Evolutionary conservation across 1,140 invertebrate species (phyloP), one percentile per base, ranked within the genome.

Genomic region (Aleiodes sp.): DNA sequence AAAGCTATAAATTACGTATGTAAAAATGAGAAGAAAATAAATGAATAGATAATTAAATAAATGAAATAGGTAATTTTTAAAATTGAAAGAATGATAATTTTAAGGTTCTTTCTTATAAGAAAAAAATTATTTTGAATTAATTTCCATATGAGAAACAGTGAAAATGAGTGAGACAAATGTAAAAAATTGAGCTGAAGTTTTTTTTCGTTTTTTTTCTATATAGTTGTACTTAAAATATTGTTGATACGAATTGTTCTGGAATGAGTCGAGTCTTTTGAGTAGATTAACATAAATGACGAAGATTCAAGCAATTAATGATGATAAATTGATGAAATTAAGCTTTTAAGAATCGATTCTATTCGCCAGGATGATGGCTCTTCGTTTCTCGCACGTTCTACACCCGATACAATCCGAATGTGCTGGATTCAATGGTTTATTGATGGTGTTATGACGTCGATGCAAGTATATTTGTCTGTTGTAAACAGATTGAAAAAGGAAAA

Each of bases 211-310:
- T n/a, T n/a, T n/a, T n/a, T n/a, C n/a, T n/a, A n/a, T n/a, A n/a
- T 52, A 52, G 46, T 21, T 52, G 46, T 52, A 52, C 46, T 52
- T 52, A 52, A 52, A 52, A 52, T 52, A 52, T 52, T 52, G 46
- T 52, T 52, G 21, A 24, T 52, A 52, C 2, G 21, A 52, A 16
- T 26, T 52, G 46, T 24, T 52, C 4, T 52, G 12, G 16, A 46
- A 19, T 10, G 46, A n/a, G 46, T 52, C 46, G 21, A 52, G 46
- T 24, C 21, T 52, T 52, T 52, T 21, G 26, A 52, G 16, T 52
- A 43, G 39, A 43, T 4, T n/a, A 43, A 12, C 7, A 1, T 4
- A 3, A 16, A 43, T 16, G 39, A 16, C 12, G n/a, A 43, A 43
- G 19, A 43, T 43, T 10, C n/a, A n/a, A 43, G 14, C 4, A 16